Evolutionary conservation across 1,140 invertebrate species (phyloP).

Genomic region (Probaryconus sp.): DNA sequence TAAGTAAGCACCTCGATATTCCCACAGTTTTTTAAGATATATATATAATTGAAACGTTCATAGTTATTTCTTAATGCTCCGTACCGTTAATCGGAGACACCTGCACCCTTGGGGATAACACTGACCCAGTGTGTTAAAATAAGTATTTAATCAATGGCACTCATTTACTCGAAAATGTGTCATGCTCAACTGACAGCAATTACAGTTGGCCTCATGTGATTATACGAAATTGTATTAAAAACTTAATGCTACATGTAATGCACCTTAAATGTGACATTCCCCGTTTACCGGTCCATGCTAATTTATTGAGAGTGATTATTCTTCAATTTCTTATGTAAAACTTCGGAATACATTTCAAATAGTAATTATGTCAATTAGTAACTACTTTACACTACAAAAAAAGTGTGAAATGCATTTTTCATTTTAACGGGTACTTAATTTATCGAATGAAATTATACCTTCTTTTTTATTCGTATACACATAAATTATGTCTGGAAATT

Average conservation of each 20-base stretch:
- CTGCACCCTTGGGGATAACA: slow-evolving; percentile 53
- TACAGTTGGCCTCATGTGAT: slow-evolving; percentile 33
- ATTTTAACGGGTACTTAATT: no score
- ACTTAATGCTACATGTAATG: slow-evolving; percentile 10
- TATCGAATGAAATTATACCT: no score
- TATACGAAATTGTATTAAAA: slow-evolving; percentile 27
- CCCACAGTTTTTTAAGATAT: slow-evolving; percentile 50
- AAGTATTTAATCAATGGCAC: slow-evolving; percentile 56
- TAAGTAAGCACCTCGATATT: neutral
- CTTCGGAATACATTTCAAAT: no score
- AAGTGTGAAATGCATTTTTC: no score
- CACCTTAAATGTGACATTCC: no score
- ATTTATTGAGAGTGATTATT: no score
- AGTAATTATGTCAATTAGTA: no score
- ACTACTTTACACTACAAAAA: no score
- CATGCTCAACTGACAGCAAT: slow-evolving; percentile 48
- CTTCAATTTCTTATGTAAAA: no score
- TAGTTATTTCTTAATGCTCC: slow-evolving; percentile 49
- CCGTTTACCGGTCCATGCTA: no score
- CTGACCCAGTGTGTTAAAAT: slow-evolving; percentile 55
- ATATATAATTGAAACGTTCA: slow-evolving; percentile 52
- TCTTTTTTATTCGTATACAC: no score
- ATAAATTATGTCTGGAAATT: no score
- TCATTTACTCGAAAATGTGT: slow-evolving; percentile 42
- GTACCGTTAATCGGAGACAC: slow-evolving; percentile 55